Percentiles rank a stretch among this genome's conserved stretches.
Conservation (phyloP, 2,797 vertebrate genomes). For the Percopsis omiscomaycus region DNA sequence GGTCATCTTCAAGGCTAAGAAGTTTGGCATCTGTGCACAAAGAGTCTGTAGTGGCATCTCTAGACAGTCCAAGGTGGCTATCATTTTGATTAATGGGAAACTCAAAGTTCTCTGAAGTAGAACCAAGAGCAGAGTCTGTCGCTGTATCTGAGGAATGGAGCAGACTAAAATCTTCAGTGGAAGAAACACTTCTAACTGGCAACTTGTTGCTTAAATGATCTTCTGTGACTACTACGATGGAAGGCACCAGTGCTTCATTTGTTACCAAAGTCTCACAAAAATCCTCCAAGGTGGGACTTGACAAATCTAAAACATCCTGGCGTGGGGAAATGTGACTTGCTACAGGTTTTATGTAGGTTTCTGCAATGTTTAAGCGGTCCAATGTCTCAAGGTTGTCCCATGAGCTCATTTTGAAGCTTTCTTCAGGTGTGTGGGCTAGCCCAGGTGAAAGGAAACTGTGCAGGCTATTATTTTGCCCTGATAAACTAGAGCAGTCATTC, state of each 20-base stretch:
- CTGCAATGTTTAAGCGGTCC: constrained; percentile 67
- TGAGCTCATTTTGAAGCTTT: constrained; percentile 68
- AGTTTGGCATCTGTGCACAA: constrained; percentile 78
- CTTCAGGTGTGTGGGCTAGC: constrained; percentile 65
- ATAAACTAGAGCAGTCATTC: constrained; percentile 70
- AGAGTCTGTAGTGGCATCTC: constrained; percentile 66
- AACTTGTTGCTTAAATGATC: constrained; percentile 56
- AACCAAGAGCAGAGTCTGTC: constrained; percentile 68
- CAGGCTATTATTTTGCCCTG: constrained; percentile 51
- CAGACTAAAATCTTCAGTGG: constrained; percentile 66
- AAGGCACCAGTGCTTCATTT: constrained; percentile 74
- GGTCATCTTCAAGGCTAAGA: constrained; percentile 60
- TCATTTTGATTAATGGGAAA: constrained; percentile 51
- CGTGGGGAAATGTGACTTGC: constrained; percentile 57
- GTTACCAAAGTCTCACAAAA: constrained; percentile 57
- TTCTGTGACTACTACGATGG: constrained; percentile 69
- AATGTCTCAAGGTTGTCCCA: constrained; percentile 70
- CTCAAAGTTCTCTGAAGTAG: constrained; percentile 69
- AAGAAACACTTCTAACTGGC: constrained; percentile 65
- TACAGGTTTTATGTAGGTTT: constrained; percentile 65
- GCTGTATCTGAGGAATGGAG: constrained; percentile 59
- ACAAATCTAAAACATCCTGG: constrained; percentile 70
- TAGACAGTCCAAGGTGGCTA: constrained; percentile 52
- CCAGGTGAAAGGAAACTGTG: constrained; percentile 70
- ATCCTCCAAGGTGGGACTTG: constrained; percentile 42